These are phyloP conservation scores for Paedocypris sp. DNA, from an alignment of 2,113 vertebrate genomes.

Conservation along the genomic window DNA sequence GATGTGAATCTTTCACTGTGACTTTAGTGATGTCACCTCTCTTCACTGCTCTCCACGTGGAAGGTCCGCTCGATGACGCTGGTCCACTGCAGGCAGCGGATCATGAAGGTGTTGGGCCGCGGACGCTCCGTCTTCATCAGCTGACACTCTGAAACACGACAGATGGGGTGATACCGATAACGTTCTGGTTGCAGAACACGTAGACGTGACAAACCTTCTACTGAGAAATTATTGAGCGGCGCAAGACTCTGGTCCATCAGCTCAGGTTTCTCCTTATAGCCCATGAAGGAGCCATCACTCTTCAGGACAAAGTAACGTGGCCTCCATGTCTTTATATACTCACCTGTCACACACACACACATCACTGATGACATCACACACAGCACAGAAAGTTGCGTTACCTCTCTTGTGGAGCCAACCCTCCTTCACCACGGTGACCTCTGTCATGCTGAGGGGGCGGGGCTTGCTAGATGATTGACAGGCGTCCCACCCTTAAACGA, in stretches of 20 bases:
- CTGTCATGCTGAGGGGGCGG: constrained; percentile 50
- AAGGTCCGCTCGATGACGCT: constrained; percentile 83
- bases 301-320: constrained; percentile 82
- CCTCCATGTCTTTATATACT: constrained; percentile 86
- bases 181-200: too few relatives aligned
- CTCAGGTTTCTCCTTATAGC: constrained; percentile 80
- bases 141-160: constrained; percentile 53
- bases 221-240: constrained; percentile 81
- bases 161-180: too few relatives aligned
- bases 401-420: constrained; percentile 62
- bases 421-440: constrained; percentile 52
- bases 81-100: constrained; percentile 84
- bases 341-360: constrained; percentile 52
- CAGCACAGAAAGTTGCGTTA: not conserved
- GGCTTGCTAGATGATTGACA: constrained; percentile 25
- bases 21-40: too few relatives aligned
- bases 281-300: constrained; percentile 81
- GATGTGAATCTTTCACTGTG: too few relatives aligned
- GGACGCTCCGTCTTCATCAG: constrained; percentile 75
- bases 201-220: constrained; percentile 58
- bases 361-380: not conserved
- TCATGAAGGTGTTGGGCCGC: constrained; percentile 78
- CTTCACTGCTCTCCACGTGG: constrained; percentile 76
- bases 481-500: not conserved
- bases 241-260: constrained; percentile 62